Evolutionary conservation across 2,888 invertebrate species (phyloP).

Genomic region (Mycalesis mineus): DNA sequence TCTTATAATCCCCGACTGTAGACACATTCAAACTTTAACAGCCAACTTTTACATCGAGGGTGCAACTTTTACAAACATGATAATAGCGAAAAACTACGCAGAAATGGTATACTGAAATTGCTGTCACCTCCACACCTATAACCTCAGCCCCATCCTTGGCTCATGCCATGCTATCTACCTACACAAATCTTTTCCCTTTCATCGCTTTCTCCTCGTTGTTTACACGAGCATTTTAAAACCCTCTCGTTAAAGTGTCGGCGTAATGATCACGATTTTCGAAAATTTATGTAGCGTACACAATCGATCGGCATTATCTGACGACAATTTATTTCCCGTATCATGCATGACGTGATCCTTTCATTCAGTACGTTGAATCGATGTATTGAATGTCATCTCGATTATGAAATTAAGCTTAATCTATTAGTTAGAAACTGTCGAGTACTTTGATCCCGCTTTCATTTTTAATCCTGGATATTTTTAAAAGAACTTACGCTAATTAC

Average conservation of each 20-base stretch:
- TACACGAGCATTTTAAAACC: constrained; percentile 53
- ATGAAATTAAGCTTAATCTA: no score
- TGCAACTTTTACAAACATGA: no score
- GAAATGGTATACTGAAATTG: background rate
- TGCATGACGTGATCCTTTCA: constrained; percentile 44
- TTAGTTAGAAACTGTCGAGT: no score
- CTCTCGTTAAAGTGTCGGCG: constrained; percentile 56
- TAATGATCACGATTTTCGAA: constrained; percentile 37
- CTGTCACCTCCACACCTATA: constrained; percentile 32
- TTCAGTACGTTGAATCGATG: constrained; percentile 38
- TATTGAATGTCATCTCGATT: no score
- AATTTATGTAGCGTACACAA: constrained; percentile 37
- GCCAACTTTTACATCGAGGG: no score
- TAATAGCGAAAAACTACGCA: no score
- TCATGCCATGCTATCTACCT: constrained; percentile 44
- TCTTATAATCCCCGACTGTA: no score
- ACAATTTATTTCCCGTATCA: constrained; percentile 36
- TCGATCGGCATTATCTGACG: constrained; percentile 5
- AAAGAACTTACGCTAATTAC: no score
- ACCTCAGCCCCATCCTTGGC: constrained; percentile 55
- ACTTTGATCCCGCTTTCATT: no score
- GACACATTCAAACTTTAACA: no score
- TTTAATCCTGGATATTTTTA: no score
- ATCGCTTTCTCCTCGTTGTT: constrained; percentile 57
- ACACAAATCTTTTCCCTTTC: constrained; percentile 65